These are phyloP conservation scores for Anhinga anhinga DNA, from an alignment of 2,113 vertebrate genomes.

Conservation along the genomic window DNA sequence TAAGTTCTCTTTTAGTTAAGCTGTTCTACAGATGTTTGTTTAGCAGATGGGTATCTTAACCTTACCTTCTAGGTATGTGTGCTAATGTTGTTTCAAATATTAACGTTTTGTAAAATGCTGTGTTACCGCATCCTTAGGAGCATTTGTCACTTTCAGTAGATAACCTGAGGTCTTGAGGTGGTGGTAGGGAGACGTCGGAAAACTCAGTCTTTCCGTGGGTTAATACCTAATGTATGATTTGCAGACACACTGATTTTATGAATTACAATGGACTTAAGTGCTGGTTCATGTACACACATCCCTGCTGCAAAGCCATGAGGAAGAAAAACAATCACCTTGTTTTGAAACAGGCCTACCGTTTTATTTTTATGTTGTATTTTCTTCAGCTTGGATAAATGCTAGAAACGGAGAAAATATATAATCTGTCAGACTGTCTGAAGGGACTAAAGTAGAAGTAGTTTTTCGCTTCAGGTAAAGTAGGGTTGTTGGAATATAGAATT, in stretches of 20 bases:
- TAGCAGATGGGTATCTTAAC: background rate
- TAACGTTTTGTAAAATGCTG: background rate
- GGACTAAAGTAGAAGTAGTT: background rate
- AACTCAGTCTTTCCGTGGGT: background rate
- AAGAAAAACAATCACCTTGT: background rate
- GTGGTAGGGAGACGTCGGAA: background rate
- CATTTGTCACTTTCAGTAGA: background rate
- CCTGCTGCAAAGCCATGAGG: background rate
- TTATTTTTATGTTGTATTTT: background rate
- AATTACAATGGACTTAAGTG: background rate
- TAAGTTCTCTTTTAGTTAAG: background rate
- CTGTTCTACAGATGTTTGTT: background rate
- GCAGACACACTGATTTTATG: background rate
- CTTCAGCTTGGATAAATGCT: background rate
- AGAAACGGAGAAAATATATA: background rate
- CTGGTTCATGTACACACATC: background rate
- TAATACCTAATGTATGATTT: background rate
- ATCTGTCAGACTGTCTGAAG: background rate
- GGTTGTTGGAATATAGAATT: background rate
- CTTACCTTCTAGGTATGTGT: background rate
- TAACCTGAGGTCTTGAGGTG: background rate
- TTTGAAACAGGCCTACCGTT: background rate
- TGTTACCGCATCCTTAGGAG: background rate
- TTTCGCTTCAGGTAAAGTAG: background rate
- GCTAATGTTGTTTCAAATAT: background rate